These are phyloP conservation scores for Sialis lutaria DNA, from an alignment of 2,888 invertebrate species.

Conservation along the genomic window DNA sequence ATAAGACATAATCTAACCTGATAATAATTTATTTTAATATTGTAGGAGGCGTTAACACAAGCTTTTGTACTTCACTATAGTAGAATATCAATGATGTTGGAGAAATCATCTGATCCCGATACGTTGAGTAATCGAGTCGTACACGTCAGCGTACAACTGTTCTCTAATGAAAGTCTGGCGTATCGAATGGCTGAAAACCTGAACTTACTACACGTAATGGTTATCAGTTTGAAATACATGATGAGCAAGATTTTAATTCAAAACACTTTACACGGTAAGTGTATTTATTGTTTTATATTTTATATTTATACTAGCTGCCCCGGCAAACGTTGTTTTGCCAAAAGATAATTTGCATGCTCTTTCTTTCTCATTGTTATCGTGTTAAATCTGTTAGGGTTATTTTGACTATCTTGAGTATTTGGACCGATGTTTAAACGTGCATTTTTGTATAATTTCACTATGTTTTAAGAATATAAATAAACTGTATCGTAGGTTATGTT, in stretches of 20 bases:
- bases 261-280: slow-evolving; percentile 66
- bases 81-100: slow-evolving; percentile 80
- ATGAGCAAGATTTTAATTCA: slow-evolving; percentile 80
- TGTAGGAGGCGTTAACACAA: slow-evolving; percentile 72
- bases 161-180: slow-evolving; percentile 86
- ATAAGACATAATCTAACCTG: background rate
- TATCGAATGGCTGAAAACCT: slow-evolving; percentile 80
- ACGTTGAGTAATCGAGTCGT: slow-evolving; percentile 90
- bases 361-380: no score
- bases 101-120: slow-evolving; percentile 71
- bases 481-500: no score
- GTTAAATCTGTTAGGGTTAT: no score
- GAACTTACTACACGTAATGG: slow-evolving; percentile 84
- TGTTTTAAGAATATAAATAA: no score
- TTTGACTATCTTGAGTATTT: no score
- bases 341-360: no score
- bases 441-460: no score
- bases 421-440: no score
- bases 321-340: no score
- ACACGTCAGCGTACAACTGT: slow-evolving; percentile 92
- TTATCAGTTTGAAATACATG: slow-evolving; percentile 78
- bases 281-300: background rate
- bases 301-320: background rate
- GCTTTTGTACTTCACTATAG: slow-evolving; percentile 95
- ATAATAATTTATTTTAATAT: background rate